phyloP scores from a whole-genome alignment of 2,888 invertebrate genomes.

The Notodonta dromedarius region DNA sequence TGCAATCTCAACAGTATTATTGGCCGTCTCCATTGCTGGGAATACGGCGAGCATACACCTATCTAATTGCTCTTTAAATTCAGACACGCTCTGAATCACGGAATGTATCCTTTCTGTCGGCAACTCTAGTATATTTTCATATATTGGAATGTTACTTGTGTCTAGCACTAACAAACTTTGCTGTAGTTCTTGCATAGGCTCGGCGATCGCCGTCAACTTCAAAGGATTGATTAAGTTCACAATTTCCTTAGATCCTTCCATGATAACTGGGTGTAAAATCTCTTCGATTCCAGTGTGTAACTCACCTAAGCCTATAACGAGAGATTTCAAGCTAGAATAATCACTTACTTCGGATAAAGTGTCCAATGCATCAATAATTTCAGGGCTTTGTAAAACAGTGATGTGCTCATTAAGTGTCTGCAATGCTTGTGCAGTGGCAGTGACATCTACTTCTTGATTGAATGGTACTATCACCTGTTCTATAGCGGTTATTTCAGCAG shows the following conservation, averaged over 20 bases:
- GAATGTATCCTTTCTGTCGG: conserved; percentile 63
- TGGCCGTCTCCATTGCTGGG: conserved; percentile 60
- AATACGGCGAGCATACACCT: conserved; percentile 60
- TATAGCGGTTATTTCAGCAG: conserved; percentile 51
- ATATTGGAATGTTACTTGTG: conserved; percentile 68
- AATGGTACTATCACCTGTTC: conserved; percentile 45
- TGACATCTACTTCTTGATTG: conserved; percentile 39
- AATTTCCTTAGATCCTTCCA: conserved; percentile 62
- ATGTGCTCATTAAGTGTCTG: conserved; percentile 66
- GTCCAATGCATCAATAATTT: conserved; percentile 65
- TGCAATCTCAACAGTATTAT: conserved; percentile 64
- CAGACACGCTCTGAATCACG: conserved; percentile 58
- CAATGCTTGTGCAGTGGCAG: conserved; percentile 65
- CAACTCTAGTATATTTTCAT: conserved; percentile 67
- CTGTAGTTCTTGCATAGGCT: conserved; percentile 69
- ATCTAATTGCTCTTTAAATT: conserved; percentile 64
- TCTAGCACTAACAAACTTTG: conserved; percentile 68
- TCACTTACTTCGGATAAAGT: conserved; percentile 67
- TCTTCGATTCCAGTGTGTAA: conserved; percentile 63
- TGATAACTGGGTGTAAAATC: conserved; percentile 64
- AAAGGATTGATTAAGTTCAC: conserved; percentile 46
- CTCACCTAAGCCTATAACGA: conserved; percentile 57
- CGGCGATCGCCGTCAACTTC: conserved; percentile 63
- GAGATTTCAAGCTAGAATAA: conserved; percentile 64
- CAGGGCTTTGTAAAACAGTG: conserved; percentile 61